Conservation (phyloP, 2,113 vertebrate species). For the Grammomys dolichurus region DNA sequence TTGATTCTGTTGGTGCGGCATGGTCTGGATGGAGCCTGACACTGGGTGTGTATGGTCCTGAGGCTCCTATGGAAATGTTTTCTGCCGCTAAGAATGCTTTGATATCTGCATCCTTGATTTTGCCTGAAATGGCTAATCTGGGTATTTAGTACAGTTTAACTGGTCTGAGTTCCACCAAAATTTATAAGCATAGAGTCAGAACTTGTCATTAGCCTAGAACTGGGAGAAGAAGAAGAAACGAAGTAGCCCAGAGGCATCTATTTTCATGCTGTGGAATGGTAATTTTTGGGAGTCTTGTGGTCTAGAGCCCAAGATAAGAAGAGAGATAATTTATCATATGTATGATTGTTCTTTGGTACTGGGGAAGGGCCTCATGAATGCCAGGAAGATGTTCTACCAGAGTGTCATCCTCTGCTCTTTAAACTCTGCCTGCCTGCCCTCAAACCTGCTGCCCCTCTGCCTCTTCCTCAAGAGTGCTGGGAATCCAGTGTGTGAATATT, state of each 20-base stretch:
- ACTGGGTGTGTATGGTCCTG: neutral
- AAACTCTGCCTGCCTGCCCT: neutral
- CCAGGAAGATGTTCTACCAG: neutral
- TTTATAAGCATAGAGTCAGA: neutral
- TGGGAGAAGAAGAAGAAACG: neutral
- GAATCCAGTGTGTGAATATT: neutral
- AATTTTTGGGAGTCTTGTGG: neutral
- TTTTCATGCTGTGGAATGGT: neutral
- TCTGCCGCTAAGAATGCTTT: neutral
- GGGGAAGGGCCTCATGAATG: neutral
- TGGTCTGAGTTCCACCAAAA: constrained; percentile 19
- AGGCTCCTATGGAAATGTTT: neutral
- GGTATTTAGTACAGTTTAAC: neutral
- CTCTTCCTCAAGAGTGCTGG: neutral
- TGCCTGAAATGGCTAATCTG: neutral
- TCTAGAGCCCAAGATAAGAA: neutral
- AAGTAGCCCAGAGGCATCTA: neutral
- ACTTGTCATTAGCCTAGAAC: neutral
- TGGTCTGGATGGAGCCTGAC: neutral
- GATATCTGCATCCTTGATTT: neutral
- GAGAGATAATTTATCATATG: neutral
- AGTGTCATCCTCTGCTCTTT: neutral
- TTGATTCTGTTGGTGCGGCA: neutral
- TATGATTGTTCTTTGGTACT: neutral
- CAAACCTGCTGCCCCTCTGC: neutral